phyloP scores from a whole-genome alignment of 2,113 vertebrate species.

The Oreochromis spilurus region DNA sequence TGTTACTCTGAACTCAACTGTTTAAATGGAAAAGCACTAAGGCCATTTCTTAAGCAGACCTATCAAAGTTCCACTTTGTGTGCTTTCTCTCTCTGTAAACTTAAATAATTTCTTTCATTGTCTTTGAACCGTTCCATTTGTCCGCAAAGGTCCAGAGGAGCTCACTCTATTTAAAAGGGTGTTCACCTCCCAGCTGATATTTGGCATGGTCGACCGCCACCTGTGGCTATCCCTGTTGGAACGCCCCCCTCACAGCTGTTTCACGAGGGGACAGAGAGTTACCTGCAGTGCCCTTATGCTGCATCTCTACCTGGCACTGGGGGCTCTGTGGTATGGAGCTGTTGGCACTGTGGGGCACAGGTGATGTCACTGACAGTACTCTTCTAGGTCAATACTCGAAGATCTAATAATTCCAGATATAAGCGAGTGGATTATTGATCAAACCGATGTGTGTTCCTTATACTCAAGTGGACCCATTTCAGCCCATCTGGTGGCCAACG shows the following conservation, averaged over 20 bases:
- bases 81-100: background rate
- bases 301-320: slow-evolving; percentile 72
- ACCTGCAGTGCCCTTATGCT: slow-evolving; percentile 69
- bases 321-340: slow-evolving; percentile 74
- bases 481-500: slow-evolving; percentile 46
- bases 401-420: background rate
- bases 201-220: slow-evolving; percentile 74
- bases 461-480: slow-evolving; percentile 60
- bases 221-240: slow-evolving; percentile 79
- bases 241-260: slow-evolving; percentile 66
- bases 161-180: slow-evolving; percentile 66
- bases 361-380: slow-evolving; percentile 33
- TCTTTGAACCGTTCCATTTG: background rate
- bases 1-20: background rate
- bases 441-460: background rate
- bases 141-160: slow-evolving; percentile 71
- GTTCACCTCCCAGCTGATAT: slow-evolving; percentile 69
- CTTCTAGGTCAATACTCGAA: background rate
- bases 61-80: background rate
- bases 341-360: slow-evolving; percentile 49
- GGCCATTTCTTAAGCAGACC: background rate
- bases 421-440: background rate
- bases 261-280: slow-evolving; percentile 76
- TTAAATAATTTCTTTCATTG: background rate
- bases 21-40: background rate